phyloP scores from a whole-genome alignment of 64 coral and sea anemone genomes.

The Pachyseris speciosa region DNA sequence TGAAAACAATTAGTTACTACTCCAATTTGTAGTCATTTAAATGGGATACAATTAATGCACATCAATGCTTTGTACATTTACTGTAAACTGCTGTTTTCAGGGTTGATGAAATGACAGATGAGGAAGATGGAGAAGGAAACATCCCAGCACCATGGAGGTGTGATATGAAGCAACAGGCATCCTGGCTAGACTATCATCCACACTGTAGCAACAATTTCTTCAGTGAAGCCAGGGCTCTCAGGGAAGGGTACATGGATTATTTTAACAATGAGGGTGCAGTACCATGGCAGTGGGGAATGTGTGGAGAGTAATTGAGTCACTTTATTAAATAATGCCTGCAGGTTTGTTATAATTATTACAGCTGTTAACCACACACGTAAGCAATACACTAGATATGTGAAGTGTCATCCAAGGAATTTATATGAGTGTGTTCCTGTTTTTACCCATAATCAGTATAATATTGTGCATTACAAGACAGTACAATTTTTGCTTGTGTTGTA shows the following conservation, averaged over 20 bases:
- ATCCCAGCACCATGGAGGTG: neutral
- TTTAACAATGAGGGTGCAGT: conserved; percentile 19
- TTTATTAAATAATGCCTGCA: too few species aligned
- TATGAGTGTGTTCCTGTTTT: neutral
- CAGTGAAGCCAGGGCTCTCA: neutral
- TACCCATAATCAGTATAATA: neutral
- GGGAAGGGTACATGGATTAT: neutral
- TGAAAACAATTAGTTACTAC: too few species aligned
- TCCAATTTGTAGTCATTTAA: too few species aligned
- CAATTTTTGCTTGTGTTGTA: neutral
- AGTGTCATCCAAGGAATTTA: neutral
- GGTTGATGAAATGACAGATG: too few species aligned
- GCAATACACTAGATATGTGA: neutral
- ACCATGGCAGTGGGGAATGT: conserved; percentile 16
- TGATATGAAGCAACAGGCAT: neutral
- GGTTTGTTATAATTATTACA: neutral
- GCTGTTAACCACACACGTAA: neutral
- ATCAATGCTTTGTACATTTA: too few species aligned
- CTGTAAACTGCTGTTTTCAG: too few species aligned
- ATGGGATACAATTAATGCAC: too few species aligned
- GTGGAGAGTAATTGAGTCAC: conserved; percentile 1
- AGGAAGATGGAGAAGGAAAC: conserved; percentile 14
- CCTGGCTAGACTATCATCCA: neutral
- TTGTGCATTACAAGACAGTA: neutral
- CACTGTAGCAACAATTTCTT: neutral